Conservation (phyloP, 2,888 invertebrate genomes). For the Antheraea assamensis region DNA sequence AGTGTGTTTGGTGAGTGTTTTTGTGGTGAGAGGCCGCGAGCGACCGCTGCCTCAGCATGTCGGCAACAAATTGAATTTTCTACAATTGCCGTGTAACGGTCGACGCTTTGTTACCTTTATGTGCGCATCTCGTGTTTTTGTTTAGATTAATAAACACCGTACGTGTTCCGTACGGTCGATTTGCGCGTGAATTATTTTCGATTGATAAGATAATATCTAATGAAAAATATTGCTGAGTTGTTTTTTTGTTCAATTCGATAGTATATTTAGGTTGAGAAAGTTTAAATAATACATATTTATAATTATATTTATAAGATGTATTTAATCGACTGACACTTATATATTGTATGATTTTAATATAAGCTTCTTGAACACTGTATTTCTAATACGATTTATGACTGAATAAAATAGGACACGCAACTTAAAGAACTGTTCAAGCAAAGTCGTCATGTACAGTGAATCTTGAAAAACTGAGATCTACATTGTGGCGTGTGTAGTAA, state of each 20-base stretch:
- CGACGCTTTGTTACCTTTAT: slow-evolving; percentile 49
- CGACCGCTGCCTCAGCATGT: slow-evolving; percentile 25
- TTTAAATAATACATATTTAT: neutral
- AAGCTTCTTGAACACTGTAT: neutral
- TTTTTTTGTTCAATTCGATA: neutral
- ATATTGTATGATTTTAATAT: neutral
- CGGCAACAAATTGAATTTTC: slow-evolving; percentile 68
- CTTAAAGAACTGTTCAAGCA: too few species aligned
- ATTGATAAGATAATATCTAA: neutral
- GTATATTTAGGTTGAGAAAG: neutral
- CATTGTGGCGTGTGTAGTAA: too few species aligned
- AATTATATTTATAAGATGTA: neutral
- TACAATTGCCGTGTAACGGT: slow-evolving; percentile 59
- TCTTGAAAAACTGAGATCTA: too few species aligned
- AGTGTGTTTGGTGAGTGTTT: slow-evolving; percentile 61
- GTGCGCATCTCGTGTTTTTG: slow-evolving; percentile 36
- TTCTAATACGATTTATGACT: too few species aligned
- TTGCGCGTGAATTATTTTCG: neutral
- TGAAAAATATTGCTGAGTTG: slow-evolving; percentile 15
- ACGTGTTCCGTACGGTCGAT: slow-evolving; percentile 25
- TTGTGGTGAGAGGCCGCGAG: slow-evolving; percentile 44
- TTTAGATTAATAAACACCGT: slow-evolving; percentile 37
- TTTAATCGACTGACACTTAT: neutral
- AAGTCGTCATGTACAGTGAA: too few species aligned
- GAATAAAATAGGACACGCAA: too few species aligned